Percentiles rank a stretch among this genome's conserved stretches.
phyloP scores from a whole-genome alignment of 1,140 invertebrate genomes.

The Rhagoletis pomonella region DNA sequence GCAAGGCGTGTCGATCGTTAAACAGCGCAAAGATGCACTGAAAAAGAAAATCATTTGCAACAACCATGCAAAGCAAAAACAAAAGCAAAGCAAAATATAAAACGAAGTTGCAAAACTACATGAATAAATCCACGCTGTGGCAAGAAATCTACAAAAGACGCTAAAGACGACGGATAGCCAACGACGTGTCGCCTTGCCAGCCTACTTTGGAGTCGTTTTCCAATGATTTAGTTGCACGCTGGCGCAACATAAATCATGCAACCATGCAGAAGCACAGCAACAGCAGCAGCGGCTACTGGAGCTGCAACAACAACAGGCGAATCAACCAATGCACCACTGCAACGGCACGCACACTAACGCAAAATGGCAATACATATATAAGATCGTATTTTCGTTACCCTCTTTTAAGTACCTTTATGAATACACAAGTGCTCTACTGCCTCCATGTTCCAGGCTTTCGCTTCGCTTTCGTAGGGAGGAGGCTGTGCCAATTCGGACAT shows the following conservation, averaged over 20 bases:
- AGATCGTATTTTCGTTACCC: background rate
- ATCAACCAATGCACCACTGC: too few relatives aligned
- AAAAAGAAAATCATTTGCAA: background rate
- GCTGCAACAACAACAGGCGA: too few relatives aligned
- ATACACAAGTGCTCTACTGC: background rate
- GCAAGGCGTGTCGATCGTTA: conserved; percentile 48
- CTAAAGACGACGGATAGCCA: background rate
- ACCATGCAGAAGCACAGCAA: background rate
- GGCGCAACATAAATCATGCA: conserved; percentile 51
- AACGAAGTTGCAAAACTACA: background rate
- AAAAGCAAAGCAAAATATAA: background rate
- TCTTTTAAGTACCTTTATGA: background rate
- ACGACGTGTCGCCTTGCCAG: conserved; percentile 21
- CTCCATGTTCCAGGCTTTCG: background rate
- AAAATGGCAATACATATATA: too few relatives aligned
- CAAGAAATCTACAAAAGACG: conserved; percentile 13
- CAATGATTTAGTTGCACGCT: conserved; percentile 50
- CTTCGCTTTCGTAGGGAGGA: too few relatives aligned
- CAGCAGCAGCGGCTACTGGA: background rate
- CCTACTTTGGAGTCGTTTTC: conserved; percentile 48
- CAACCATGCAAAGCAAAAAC: background rate
- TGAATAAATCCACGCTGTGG: conserved; percentile 19
- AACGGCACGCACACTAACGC: too few relatives aligned
- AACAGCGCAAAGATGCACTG: background rate
- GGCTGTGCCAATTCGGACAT: conserved; percentile 22